Conservation (phyloP, 2,888 invertebrate species). For the Nowickia ferox region DNA sequence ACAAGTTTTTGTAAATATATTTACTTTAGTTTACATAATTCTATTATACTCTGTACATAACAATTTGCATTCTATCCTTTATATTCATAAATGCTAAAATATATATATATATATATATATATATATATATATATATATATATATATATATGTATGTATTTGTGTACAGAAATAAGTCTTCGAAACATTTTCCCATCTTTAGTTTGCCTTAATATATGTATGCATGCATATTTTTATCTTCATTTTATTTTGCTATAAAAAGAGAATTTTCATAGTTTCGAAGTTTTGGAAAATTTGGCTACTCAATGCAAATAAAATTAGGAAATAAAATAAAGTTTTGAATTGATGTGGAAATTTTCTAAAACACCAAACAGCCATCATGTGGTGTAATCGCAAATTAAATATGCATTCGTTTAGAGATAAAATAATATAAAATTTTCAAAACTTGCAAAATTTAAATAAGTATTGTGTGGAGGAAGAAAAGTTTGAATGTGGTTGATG, state of each 20-base stretch:
- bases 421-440: constrained; percentile 31
- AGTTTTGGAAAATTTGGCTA: constrained; percentile 50
- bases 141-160: too few species aligned
- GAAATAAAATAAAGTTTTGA: constrained; percentile 48
- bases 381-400: constrained; percentile 33
- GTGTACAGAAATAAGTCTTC: not conserved
- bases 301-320: constrained; percentile 56
- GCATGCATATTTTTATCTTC: not conserved
- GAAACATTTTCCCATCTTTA: constrained; percentile 24
- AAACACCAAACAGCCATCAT: constrained; percentile 47
- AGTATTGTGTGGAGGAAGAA: constrained; percentile 16
- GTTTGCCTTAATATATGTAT: not conserved
- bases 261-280: constrained; percentile 32
- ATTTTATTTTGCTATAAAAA: not conserved
- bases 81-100: constrained; percentile 21
- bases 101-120: too few species aligned
- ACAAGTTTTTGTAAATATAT: constrained; percentile 53
- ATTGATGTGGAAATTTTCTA: constrained; percentile 48
- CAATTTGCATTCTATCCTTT: constrained; percentile 21
- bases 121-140: too few species aligned
- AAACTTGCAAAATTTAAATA: constrained; percentile 51
- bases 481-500: not conserved
- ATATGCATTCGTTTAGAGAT: constrained; percentile 39
- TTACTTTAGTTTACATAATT: constrained; percentile 9
- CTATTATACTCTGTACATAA: constrained; percentile 3